Base-by-base conservation (phyloP, 2,113 vertebrate species). In the Lanius ludovicianus region DNA sequence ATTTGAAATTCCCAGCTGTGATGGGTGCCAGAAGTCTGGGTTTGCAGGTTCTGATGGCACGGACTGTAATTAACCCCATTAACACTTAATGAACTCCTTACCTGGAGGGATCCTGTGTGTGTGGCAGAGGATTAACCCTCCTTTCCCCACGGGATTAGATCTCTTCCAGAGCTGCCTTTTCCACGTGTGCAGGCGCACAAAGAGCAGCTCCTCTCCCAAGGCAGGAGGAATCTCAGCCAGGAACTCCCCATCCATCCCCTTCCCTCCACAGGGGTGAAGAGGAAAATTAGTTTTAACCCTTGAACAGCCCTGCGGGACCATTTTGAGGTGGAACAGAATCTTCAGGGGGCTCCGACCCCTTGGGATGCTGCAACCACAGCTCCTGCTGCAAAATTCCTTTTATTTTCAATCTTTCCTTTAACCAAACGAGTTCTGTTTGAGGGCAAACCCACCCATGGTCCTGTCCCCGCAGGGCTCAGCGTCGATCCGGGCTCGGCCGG, bases 401-500 rank as follows among this genome's bases (percentile, higher is more conserved):
- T 1, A 0, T 21, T 56, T 57, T 25, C 2, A 1, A 31, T 4
- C 30, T 15, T 39, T 33, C 3, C 37, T 75, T 70, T 17, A 42
- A 44, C 17, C 20, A 0, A 49, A 49, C 1, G 4, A 21, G 28
- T 7, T 28, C 6, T 0, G 0, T 10, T 19, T 2, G 18, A 68
- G 44, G 15, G 5, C 31, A 70, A 84, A 47, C 33, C 7, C 5
- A 1, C 0, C 0, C 10, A 0, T 2, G n/a, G 41, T 79, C 7
- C 62, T 24, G 8, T 77, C 94, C 76, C 84, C 8, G 7, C 98
- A 99, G 99, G 99, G 50, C 98, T 95, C 93, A 99, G 99, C 2
- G 94, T 99, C 5, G 99, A 99, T 21, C 99, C 99, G 0, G 98
- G 98, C 57, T 98, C 98, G 19, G 99, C 98, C 1, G 99, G 99